Evolutionary conservation across 1,140 invertebrate genomes (phyloP).

Genomic region (Bombus confusus): DNA sequence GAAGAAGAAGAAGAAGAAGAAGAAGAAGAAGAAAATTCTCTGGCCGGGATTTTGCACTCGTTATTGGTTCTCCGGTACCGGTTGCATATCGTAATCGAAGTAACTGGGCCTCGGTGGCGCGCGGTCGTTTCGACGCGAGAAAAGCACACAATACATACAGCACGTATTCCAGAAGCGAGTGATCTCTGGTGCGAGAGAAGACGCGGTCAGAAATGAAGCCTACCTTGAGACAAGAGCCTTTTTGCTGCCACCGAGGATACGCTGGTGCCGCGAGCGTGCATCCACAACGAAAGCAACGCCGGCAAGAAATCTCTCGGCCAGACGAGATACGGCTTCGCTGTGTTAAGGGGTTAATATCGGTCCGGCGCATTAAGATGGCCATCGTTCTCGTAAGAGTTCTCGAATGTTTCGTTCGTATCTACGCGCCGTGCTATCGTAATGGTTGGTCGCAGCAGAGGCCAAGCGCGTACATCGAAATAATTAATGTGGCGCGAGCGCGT

Average conservation of each 20-base stretch:
- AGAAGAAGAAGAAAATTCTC: neutral
- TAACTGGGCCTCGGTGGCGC: neutral
- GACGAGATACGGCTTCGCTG: neutral
- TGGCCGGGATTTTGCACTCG: neutral
- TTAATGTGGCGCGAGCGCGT: conserved; percentile 1
- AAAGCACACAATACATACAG: neutral
- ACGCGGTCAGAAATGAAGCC: conserved; percentile 69
- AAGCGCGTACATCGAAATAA: conserved; percentile 5
- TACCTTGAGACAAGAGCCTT: conserved; percentile 63
- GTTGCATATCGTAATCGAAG: conserved; percentile 54
- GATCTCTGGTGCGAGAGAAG: conserved; percentile 39
- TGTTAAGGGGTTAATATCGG: conserved; percentile 11
- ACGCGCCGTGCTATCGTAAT: neutral
- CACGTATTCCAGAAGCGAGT: conserved; percentile 46
- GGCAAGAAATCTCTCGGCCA: neutral
- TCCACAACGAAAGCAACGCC: neutral
- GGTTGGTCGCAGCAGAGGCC: neutral
- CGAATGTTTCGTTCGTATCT: neutral
- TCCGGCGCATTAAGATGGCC: neutral
- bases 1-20: neutral
- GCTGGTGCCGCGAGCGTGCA: neutral
- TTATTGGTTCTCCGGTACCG: conserved; percentile 34
- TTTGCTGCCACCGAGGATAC: conserved; percentile 47
- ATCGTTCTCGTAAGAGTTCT: neutral
- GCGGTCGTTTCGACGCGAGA: neutral